Evolutionary conservation across 2,113 vertebrate genomes (phyloP), one percentile per base, ranked within the genome.

Genomic region (Cyanocitta stelleri): DNA sequence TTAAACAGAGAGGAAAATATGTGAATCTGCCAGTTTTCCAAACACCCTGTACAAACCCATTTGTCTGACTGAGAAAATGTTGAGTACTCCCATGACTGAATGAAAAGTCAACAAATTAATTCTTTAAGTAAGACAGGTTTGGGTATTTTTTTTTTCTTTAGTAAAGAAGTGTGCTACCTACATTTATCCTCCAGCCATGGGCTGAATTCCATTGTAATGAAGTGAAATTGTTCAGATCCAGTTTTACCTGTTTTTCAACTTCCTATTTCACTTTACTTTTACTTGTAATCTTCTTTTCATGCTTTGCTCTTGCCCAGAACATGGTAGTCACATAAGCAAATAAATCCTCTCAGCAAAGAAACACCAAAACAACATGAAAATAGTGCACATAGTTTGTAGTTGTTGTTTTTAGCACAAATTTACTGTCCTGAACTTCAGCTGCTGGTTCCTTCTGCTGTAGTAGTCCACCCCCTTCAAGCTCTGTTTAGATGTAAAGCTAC

Each of bases 141-240:
- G 55, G 39, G 11, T 56, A 6, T 58, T 63, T 80, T 79, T 64
- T 52, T 61, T 56, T 82, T 44, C 43, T 63, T 75, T 62, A 11
- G 49, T 30, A 41, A 87, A 81, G n/a, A 92, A 49, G 41, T 56
- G 13, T 32, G 14, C 64, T 85, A 73, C 87, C 68, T 80, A 29
- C 37, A 23, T 93, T 96, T 90, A 87, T 94, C 84, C 41, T 94
- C 32, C 41, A 89, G 89, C 82, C 66, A 79, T 51, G 72, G 69
- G 66, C 80, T 94, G 94, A 90, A 95, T 96, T 97, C 93, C 76
- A 89, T 92, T 94, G 81, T 97, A 90, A 94, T 95, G 92, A 96
- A 96, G 76, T 78, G 94, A 94, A 96, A 93, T 90, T 94, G 49
- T 75, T 89, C 56, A 37, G 83, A 89, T 84, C 88, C 51, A 27